A percentile compares a stretch with the other conserved stretches of the same genome.
Conservation (phyloP, 2,888 invertebrate genomes). For the Caenorhabditis becei region DNA sequence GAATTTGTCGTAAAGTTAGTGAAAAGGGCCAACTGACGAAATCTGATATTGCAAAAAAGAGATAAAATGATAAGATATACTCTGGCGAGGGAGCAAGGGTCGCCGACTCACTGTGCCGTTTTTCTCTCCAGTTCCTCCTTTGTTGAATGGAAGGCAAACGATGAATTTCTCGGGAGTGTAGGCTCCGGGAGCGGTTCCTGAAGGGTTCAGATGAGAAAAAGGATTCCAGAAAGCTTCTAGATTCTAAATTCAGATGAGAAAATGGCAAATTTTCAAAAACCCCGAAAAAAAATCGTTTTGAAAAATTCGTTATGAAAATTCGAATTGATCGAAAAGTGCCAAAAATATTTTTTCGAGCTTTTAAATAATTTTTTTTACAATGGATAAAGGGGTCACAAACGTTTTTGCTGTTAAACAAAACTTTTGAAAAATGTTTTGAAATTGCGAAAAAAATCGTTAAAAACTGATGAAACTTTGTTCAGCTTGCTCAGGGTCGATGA, state of each 20-base stretch:
- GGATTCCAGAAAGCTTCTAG: background rate
- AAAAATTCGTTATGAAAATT: too few relatives aligned
- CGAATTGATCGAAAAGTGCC: too few relatives aligned
- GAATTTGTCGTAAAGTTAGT: background rate
- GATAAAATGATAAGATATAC: conserved; percentile 2
- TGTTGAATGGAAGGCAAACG: conserved; percentile 79
- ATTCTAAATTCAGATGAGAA: background rate
- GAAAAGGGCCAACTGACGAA: conserved; percentile 7
- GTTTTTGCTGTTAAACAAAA: too few relatives aligned
- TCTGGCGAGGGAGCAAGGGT: background rate
- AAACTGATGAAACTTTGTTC: too few relatives aligned
- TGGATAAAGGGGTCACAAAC: too few relatives aligned
- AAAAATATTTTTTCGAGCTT: too few relatives aligned
- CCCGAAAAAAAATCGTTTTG: too few relatives aligned
- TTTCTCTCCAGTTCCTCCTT: conserved; percentile 79
- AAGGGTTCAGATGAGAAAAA: background rate
- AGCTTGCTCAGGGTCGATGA: too few relatives aligned
- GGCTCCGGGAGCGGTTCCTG: conserved; percentile 77
- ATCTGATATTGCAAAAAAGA: conserved; percentile 4
- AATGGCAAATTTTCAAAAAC: too few relatives aligned
- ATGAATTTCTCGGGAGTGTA: conserved; percentile 78
- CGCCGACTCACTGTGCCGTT: conserved; percentile 74
- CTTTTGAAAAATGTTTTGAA: too few relatives aligned
- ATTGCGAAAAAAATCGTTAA: too few relatives aligned
- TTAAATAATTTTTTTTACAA: too few relatives aligned